Base-by-base conservation (phyloP, 2,113 vertebrate genomes). In the Lophura nycthemera region DNA sequence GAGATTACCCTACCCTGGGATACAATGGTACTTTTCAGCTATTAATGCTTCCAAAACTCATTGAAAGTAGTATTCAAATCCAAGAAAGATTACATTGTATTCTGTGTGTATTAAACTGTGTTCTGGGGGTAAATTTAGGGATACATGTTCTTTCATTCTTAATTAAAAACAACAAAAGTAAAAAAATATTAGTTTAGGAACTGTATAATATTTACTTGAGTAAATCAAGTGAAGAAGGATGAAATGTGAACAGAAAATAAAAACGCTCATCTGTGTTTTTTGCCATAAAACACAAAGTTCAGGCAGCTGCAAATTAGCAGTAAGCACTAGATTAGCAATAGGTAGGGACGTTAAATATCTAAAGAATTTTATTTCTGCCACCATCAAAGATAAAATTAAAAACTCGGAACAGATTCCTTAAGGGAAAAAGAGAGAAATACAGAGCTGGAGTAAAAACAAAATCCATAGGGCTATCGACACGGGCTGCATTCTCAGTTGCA, bases 11-110 rank as follows among this genome's bases (percentile, higher is more conserved):
- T 94, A 73, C 45, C 61, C 80, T 92, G 82, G 84, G 92, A 94
- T 78, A 95, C 86, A 96, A 95, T 92, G 63, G 91, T 67, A 96
- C 89, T 95, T 94, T 95, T 96, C 83, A 96, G 43, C 54, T 91
- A 59, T 74, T 93, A 93, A 86, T 71, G 30, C 34, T 85, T 89
- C 65, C 72, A 83, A 88, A 93, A 43, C 27, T 92, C 72, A 78
- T 89, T 94, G 67, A 82, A 94, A 65, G 17, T 61, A 89, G 60
- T 45, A 69, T 69, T 93, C 38, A 40, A 81, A 82, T 82, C 85
- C 92, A 94, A 93, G 85, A 93, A 95, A 96, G 83, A 92, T 97
- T 93, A 86, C 38, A 50, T 86, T 90, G 52, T 93, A 52, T 90
- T 92, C 27, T 82, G 45, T 18, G 14, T 43, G 66, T 81, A 86